These are phyloP conservation scores for Ondatra zibethicus DNA, from an alignment of 2,113 vertebrate species.

Conservation along the genomic window DNA sequence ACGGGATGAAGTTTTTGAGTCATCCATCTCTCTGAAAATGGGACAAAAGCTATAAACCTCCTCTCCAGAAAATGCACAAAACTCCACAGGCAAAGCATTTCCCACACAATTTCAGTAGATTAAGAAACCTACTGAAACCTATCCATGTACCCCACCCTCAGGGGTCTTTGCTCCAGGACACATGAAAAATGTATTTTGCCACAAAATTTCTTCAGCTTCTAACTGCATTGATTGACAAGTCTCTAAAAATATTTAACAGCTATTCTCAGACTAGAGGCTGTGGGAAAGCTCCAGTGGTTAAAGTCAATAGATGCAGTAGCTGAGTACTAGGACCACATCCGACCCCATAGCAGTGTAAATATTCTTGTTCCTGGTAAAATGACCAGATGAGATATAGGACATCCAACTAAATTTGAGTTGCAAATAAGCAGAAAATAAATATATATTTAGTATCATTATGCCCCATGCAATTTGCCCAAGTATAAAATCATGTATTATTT, in stretches of 20 bases:
- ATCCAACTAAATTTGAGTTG: conserved; percentile 16
- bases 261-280: conserved; percentile 30
- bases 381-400: conserved; percentile 5
- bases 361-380: neutral
- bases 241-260: conserved; percentile 6
- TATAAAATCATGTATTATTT: conserved; percentile 47
- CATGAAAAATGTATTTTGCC: conserved; percentile 43
- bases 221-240: conserved; percentile 24
- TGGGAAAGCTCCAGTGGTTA: neutral
- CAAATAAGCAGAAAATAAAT: conserved; percentile 3
- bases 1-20: neutral
- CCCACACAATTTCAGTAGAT: neutral
- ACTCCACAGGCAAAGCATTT: neutral
- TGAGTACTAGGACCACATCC: neutral
- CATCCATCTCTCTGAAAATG: conserved; percentile 6
- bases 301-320: neutral
- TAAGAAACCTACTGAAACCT: conserved; percentile 43
- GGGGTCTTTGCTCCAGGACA: conserved; percentile 27
- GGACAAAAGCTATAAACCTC: conserved; percentile 24
- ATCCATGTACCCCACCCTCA: neutral
- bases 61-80: neutral
- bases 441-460: conserved; percentile 21
- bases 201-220: conserved; percentile 20
- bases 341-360: neutral
- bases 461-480: neutral